These are phyloP conservation scores for Protophormia terraenovae DNA, from an alignment of 2,888 invertebrate species.

Conservation along the genomic window DNA sequence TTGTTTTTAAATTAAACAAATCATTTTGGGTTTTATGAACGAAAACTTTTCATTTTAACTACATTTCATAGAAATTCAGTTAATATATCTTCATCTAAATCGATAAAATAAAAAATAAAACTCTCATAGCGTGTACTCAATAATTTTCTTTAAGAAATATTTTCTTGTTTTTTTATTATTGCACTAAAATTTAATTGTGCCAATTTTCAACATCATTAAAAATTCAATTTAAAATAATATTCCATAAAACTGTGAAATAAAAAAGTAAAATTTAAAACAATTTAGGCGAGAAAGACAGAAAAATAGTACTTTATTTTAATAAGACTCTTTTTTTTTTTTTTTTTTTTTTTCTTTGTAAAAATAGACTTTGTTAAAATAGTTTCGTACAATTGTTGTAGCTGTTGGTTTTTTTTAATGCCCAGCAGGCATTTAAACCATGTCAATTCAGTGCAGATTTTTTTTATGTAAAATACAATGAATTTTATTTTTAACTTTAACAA, in stretches of 20 bases:
- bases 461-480: constrained; percentile 17
- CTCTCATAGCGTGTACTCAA: not conserved
- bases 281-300: not conserved
- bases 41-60: too few species aligned
- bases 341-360: constrained; percentile 11
- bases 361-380: constrained; percentile 61
- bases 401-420: constrained; percentile 50
- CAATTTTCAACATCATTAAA: constrained; percentile 45
- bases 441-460: constrained; percentile 52
- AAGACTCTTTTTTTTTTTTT: not conserved
- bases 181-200: not conserved
- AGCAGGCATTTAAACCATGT: constrained; percentile 53
- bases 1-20: too few species aligned
- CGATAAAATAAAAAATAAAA: not conserved
- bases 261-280: not conserved
- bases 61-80: too few species aligned
- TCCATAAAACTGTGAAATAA: not conserved
- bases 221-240: constrained; percentile 39
- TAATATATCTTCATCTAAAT: too few species aligned
- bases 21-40: too few species aligned
- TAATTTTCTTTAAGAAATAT: not conserved
- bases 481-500: constrained; percentile 51
- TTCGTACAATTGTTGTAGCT: constrained; percentile 48
- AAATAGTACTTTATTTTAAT: constrained; percentile 39
- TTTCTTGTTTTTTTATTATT: not conserved